Percentiles rank a stretch among this genome's conserved stretches.
phyloP scores from a whole-genome alignment of 2,113 vertebrate species.

The Lasiurus borealis region DNA sequence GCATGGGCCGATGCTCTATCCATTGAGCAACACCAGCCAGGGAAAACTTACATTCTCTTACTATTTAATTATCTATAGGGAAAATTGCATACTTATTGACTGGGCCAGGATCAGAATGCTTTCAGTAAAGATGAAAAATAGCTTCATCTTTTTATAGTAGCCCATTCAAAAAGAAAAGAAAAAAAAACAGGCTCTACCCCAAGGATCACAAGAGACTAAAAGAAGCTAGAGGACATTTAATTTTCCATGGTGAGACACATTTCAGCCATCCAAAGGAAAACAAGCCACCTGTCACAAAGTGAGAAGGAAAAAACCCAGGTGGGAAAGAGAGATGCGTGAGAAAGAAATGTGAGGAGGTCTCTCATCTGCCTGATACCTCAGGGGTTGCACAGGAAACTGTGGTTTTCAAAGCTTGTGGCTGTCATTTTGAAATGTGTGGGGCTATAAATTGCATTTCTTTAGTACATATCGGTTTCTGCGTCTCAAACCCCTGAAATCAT shows the following conservation, averaged over 20 bases:
- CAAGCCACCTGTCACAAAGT: not conserved
- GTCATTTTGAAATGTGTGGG: not conserved
- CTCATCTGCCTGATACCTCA: not conserved
- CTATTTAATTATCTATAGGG: constrained; percentile 9
- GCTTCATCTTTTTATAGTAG: not conserved
- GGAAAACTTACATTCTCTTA: constrained; percentile 10
- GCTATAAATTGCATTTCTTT: constrained; percentile 17
- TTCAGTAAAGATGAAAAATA: constrained; percentile 35
- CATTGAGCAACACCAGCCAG: too few species aligned
- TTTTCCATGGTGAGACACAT: not conserved
- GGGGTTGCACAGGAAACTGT: not conserved
- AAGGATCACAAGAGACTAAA: not conserved
- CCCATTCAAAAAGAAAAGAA: not conserved
- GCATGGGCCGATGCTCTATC: too few species aligned
- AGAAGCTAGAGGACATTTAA: not conserved
- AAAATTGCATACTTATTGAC: constrained; percentile 3
- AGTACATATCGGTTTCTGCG: not conserved
- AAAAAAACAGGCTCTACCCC: not conserved
- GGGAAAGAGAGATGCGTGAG: not conserved
- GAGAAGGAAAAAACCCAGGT: not conserved
- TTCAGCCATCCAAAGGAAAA: not conserved
- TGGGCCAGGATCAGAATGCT: not conserved
- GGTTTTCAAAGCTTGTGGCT: constrained; percentile 13
- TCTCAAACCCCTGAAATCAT: constrained; percentile 2
- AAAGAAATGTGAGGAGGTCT: not conserved